phyloP scores from a whole-genome alignment of 2,888 invertebrate genomes.

The Machimus atricapillus region DNA sequence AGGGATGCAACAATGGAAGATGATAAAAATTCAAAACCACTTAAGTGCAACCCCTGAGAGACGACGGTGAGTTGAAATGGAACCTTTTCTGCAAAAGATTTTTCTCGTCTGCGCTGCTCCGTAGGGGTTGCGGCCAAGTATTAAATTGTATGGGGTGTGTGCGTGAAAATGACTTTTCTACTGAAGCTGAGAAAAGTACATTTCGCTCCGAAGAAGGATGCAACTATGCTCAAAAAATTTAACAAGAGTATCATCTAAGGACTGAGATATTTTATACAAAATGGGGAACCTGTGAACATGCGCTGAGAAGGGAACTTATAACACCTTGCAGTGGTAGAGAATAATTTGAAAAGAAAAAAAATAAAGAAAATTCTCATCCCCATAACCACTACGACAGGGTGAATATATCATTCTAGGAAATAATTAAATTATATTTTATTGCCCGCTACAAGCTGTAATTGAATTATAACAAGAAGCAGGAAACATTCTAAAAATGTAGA shows the following conservation, averaged over 20 bases:
- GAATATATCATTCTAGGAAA: neutral
- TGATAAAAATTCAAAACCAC: constrained; percentile 47
- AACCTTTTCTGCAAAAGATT: constrained; percentile 18
- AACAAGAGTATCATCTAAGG: constrained; percentile 1
- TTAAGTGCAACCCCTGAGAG: constrained; percentile 43
- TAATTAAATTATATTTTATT: constrained; percentile 8
- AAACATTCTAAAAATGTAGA: neutral
- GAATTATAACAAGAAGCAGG: neutral
- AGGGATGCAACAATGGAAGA: constrained; percentile 43
- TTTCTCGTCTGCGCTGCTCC: neutral
- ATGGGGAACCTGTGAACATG: neutral
- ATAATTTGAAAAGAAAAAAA: neutral
- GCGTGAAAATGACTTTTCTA: constrained; percentile 18
- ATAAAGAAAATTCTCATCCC: neutral
- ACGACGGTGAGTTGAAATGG: constrained; percentile 27
- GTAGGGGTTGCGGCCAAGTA: neutral
- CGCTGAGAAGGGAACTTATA: neutral
- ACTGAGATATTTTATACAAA: neutral
- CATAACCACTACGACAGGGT: neutral
- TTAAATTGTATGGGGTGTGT: neutral
- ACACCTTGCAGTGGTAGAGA: neutral
- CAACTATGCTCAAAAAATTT: constrained; percentile 14
- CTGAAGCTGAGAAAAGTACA: neutral
- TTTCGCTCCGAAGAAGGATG: neutral
- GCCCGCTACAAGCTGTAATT: neutral